phyloP scores from a whole-genome alignment of 2,113 vertebrate species.

The Mixornis gularis region DNA sequence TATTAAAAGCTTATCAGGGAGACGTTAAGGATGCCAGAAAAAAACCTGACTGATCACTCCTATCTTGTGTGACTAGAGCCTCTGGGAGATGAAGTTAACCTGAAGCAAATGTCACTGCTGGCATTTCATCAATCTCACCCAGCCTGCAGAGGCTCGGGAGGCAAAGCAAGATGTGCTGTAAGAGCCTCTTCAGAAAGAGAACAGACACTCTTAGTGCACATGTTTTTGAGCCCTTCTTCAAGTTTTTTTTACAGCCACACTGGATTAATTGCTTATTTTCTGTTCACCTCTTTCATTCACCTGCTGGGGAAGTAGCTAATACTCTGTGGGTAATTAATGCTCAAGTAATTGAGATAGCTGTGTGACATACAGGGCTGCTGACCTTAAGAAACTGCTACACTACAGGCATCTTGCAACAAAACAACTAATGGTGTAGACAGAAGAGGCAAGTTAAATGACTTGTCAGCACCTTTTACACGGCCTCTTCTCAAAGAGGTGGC shows the following conservation, averaged over 20 bases:
- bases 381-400: background rate
- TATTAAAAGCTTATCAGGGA: background rate
- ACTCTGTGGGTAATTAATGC: background rate
- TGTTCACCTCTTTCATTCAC: background rate
- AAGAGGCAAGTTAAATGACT: background rate
- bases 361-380: background rate
- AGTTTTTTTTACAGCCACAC: background rate
- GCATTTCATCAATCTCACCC: background rate
- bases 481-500: background rate
- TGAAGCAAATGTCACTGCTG: background rate
- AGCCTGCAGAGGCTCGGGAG: background rate
- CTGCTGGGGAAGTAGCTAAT: background rate
- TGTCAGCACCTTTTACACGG: background rate
- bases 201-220: background rate
- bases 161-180: background rate
- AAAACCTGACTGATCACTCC: background rate
- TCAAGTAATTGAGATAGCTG: background rate
- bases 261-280: background rate
- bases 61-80: background rate
- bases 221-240: background rate
- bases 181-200: background rate
- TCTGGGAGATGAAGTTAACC: background rate
- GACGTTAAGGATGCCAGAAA: background rate
- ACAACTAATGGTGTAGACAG: background rate
- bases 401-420: background rate